These are phyloP conservation scores for Siniperca chuatsi DNA, from an alignment of 2,113 vertebrate species.

Conservation along the genomic window DNA sequence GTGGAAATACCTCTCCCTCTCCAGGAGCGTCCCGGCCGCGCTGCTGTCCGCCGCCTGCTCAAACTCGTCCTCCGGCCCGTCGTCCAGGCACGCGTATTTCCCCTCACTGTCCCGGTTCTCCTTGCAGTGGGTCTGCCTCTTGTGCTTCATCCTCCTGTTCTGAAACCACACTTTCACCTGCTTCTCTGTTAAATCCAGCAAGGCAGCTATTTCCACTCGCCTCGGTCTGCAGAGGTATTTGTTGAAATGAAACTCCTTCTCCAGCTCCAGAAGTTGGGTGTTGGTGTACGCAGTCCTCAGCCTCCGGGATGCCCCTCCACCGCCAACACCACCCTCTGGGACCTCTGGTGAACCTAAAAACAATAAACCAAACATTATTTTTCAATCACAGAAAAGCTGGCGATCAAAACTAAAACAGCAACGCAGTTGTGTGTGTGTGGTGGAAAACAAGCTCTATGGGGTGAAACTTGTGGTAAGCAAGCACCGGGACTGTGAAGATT, in stretches of 20 bases:
- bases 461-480: constrained; percentile 76
- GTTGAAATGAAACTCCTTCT: constrained; percentile 99
- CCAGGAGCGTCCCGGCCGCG: constrained; percentile 88
- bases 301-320: constrained; percentile 89
- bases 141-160: constrained; percentile 99
- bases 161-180: constrained; percentile 99
- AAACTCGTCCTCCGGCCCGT: constrained; percentile 87
- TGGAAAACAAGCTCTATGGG: constrained; percentile 14
- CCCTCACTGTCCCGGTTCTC: constrained; percentile 94
- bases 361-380: constrained; percentile 17
- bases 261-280: constrained; percentile 98
- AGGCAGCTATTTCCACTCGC: constrained; percentile 94
- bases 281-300: constrained; percentile 98
- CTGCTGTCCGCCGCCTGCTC: constrained; percentile 87
- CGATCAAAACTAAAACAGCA: constrained; percentile 29
- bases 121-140: constrained; percentile 96
- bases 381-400: not conserved
- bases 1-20: constrained; percentile 92
- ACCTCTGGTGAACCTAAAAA: constrained; percentile 91
- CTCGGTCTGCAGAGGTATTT: constrained; percentile 98
- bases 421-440: not conserved
- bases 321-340: constrained; percentile 84
- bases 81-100: constrained; percentile 88
- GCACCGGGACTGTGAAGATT: constrained; percentile 79
- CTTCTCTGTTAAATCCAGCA: constrained; percentile 96